Conservation (phyloP, 2,797 vertebrate genomes). For the Brachyalestes nurse region DNA sequence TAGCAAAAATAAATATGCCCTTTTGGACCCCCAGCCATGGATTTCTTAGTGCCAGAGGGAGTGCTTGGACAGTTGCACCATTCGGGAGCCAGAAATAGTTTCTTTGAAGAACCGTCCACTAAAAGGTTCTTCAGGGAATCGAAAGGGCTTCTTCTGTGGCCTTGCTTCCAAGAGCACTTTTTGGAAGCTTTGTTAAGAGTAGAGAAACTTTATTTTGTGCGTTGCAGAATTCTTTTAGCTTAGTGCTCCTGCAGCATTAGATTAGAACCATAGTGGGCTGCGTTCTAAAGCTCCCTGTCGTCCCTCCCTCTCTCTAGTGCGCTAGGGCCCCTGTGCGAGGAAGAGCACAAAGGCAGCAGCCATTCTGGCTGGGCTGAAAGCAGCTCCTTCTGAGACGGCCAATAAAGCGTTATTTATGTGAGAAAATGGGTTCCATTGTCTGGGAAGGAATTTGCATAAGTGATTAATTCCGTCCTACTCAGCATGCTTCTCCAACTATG, state of each 20-base stretch:
- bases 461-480: conserved; percentile 14
- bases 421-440: conserved; percentile 51
- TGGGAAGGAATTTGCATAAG: conserved; percentile 39
- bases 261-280: conserved; percentile 25
- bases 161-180: background rate
- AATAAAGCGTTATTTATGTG: conserved; percentile 45
- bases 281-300: background rate
- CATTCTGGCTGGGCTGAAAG: conserved; percentile 33
- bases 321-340: conserved; percentile 35
- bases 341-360: conserved; percentile 33
- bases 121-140: background rate
- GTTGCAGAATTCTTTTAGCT: conserved; percentile 18
- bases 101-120: background rate
- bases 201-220: too few relatives aligned
- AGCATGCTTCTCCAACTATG: background rate
- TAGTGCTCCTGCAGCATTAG: conserved; percentile 35
- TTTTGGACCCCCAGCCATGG: too few relatives aligned
- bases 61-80: too few relatives aligned
- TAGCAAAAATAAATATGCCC: too few relatives aligned
- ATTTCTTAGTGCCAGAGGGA: too few relatives aligned
- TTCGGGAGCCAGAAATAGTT: too few relatives aligned
- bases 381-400: conserved; percentile 33
- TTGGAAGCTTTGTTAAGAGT: background rate
- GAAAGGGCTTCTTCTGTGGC: background rate
- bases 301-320: conserved; percentile 8